Evolutionary conservation across 2,888 invertebrate genomes (phyloP).

Genomic region (Maniola hyperantus): DNA sequence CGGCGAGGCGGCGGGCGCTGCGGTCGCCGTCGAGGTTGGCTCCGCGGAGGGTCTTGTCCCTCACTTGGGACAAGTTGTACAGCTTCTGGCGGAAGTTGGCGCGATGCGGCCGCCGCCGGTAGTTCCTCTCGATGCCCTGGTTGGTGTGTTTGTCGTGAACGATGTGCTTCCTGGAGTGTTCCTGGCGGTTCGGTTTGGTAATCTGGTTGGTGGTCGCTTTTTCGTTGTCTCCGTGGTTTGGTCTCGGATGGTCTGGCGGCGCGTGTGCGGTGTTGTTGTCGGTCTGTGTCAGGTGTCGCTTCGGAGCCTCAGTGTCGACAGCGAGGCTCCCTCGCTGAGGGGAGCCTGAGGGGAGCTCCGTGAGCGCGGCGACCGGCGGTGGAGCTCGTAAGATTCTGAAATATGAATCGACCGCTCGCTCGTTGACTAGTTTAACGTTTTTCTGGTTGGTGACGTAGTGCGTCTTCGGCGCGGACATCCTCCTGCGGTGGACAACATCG

Average conservation of each 20-base stretch:
- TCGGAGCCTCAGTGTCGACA: not conserved
- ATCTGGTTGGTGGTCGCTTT: not conserved
- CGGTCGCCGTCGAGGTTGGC: conserved; percentile 22
- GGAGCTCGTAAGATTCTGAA: conserved; percentile 51
- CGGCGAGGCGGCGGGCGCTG: conserved; percentile 41
- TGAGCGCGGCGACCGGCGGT: not conserved
- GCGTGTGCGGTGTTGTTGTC: not conserved
- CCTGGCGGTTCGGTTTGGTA: not conserved
- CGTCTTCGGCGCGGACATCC: conserved; percentile 47
- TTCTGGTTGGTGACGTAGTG: conserved; percentile 47
- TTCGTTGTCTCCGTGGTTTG: not conserved
- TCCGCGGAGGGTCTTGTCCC: conserved; percentile 35
- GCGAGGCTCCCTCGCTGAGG: not conserved
- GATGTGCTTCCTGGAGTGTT: not conserved
- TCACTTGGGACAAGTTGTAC: conserved; percentile 15
- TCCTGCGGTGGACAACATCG: conserved; percentile 14
- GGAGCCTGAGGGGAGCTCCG: not conserved
- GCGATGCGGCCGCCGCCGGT: not conserved
- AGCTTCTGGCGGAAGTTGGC: conserved; percentile 24
- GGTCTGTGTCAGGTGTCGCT: not conserved
- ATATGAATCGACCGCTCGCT: conserved; percentile 53
- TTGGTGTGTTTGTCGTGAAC: conserved; percentile 6
- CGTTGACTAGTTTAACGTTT: conserved; percentile 46
- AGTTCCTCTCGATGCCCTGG: not conserved
- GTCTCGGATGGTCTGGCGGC: not conserved